phyloP scores from a whole-genome alignment of 2,113 vertebrate genomes.

The Protomyctophum bolini region DNA sequence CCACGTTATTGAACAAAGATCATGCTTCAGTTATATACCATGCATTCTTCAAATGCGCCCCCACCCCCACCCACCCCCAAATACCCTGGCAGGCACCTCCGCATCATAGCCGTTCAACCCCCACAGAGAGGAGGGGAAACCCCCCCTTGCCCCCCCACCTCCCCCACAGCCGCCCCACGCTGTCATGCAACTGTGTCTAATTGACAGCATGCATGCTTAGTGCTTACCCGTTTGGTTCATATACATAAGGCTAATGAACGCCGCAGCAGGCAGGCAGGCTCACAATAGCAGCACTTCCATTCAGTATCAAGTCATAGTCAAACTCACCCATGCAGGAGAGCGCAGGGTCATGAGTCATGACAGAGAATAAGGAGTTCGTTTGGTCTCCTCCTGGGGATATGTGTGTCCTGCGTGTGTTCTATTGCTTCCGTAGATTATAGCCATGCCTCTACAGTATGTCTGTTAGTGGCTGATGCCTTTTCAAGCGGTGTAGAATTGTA shows the following conservation, averaged over 20 bases:
- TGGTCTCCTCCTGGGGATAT: background rate
- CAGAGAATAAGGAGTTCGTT: slow-evolving; percentile 44
- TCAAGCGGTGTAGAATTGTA: too few species aligned
- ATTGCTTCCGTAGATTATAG: too few species aligned
- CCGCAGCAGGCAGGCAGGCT: slow-evolving; percentile 55
- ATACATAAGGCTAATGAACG: slow-evolving; percentile 7
- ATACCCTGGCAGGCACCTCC: background rate
- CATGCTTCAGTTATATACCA: slow-evolving; percentile 56
- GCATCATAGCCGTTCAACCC: background rate
- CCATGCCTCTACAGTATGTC: too few species aligned
- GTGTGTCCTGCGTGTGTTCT: background rate
- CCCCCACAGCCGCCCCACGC: slow-evolving; percentile 12
- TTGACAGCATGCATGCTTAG: slow-evolving; percentile 66
- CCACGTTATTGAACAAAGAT: background rate
- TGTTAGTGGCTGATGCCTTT: too few species aligned
- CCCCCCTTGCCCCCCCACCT: too few species aligned
- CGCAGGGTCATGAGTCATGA: slow-evolving; percentile 53
- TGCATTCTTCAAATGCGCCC: slow-evolving; percentile 32
- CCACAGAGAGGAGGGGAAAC: too few species aligned
- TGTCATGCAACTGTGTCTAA: slow-evolving; percentile 68
- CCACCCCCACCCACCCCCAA: background rate
- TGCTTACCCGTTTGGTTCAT: slow-evolving; percentile 6
- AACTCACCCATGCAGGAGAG: slow-evolving; percentile 68
- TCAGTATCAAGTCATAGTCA: slow-evolving; percentile 54
- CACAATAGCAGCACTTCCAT: slow-evolving; percentile 23